Conservation (phyloP, 2,797 vertebrate species). For the Pangasius djambal region DNA sequence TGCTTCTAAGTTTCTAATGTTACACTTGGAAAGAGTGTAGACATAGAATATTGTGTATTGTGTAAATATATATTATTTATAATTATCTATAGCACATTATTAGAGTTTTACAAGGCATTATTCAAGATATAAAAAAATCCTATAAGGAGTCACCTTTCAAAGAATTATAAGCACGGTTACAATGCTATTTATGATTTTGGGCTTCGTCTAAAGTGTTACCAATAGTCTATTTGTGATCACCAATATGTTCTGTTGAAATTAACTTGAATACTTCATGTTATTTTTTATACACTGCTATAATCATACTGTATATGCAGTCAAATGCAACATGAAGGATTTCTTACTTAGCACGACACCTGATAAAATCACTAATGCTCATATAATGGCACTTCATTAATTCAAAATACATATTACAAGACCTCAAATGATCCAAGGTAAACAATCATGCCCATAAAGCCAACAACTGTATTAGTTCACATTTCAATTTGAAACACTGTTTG, state of each 20-base stretch:
- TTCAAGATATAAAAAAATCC: background rate
- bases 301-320: background rate
- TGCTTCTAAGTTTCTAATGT: background rate
- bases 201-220: background rate
- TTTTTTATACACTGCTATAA: background rate
- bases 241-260: background rate
- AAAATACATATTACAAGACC: conserved; percentile 14
- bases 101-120: background rate
- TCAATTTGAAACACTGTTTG: background rate
- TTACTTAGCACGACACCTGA: background rate
- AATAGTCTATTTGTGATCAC: background rate
- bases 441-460: conserved; percentile 1
- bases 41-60: background rate
- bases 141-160: background rate
- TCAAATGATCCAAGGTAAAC: background rate
- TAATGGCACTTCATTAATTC: conserved; percentile 7
- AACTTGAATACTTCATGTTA: background rate
- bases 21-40: background rate
- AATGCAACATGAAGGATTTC: background rate
- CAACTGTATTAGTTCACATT: background rate
- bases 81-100: background rate
- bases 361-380: background rate
- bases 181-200: background rate
- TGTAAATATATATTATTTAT: background rate
- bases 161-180: background rate